phyloP scores from a whole-genome alignment of 2,113 vertebrate genomes.

The Clinocottus analis region DNA sequence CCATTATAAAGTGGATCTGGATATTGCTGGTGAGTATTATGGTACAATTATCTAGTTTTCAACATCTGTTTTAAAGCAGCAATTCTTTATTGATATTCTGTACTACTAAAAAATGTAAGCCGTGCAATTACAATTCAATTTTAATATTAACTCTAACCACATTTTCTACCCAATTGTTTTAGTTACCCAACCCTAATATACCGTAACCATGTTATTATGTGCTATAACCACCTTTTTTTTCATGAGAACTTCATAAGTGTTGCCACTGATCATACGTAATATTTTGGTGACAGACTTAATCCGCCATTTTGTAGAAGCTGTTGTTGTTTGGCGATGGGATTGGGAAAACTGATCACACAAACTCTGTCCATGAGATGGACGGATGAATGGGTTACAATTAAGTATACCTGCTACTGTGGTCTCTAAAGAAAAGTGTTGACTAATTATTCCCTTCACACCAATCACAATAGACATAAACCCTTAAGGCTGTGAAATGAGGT shows the following conservation, averaged over 20 bases:
- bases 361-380: not conserved
- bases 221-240: not conserved
- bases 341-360: not conserved
- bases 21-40: conserved; percentile 86
- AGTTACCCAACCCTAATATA: not conserved
- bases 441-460: not conserved
- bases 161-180: not conserved
- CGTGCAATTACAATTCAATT: too few species aligned
- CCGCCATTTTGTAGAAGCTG: not conserved
- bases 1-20: conserved; percentile 94
- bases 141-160: not conserved
- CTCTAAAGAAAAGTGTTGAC: not conserved
- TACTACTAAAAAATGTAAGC: too few species aligned
- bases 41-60: not conserved
- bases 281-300: not conserved
- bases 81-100: not conserved
- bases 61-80: not conserved
- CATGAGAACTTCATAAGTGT: not conserved
- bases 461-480: not conserved
- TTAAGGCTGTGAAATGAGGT: not conserved
- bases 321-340: not conserved
- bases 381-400: not conserved
- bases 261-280: not conserved
- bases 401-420: not conserved
- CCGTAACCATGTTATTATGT: not conserved